Evolutionary conservation across 2,797 vertebrate species (phyloP), one percentile per base, ranked within the genome.

Genomic region (Lagodon rhomboides): DNA sequence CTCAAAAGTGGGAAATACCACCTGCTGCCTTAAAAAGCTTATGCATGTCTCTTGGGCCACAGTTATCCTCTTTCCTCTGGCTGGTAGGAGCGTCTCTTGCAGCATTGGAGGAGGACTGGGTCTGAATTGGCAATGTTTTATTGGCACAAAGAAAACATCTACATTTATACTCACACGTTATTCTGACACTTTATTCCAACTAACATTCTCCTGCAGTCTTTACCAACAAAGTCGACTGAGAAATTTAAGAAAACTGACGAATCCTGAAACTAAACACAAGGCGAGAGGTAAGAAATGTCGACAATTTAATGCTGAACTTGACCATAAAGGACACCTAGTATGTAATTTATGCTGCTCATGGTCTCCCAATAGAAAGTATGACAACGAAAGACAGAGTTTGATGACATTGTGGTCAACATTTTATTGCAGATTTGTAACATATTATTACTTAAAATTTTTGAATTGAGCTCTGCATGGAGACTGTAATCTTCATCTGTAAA

Each of bases 1-100:
- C 47, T 55, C n/a, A 18, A 51, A 66, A 62, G 60, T 68, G 46
- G 30, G 74, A 78, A 82, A 80, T 61, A 73, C 44, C 68, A 73
- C 58, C 74, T 75, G 69, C 49, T 0, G 12, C 44, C 41, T 74
- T 55, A 54, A 27, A 34, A 77, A 79, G 66, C 34, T 47, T 60
- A 59, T 71, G 23, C 15, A 22, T 49, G 69, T 84, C 55, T 70
- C 25, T 60, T 56, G 53, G 67, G 68, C n/a, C 38, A 61, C 47
- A 61, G 47, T 64, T 59, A 49, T 84, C 30, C 43, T 68, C 30
- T 68, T 71, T 69, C 41, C 13, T 47, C n/a, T 22, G 25, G 23
- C 38, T 65, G 59, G 12, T 22, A 20, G 34, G 75, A n/a, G 27
- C 27, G 58, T 72, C 5, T 47, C 6, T 65, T 55, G 25, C 55